A percentile compares a stretch with the other conserved stretches of the same genome.
These are phyloP conservation scores for Pheosia tremula DNA, from an alignment of 2,888 invertebrate genomes.

Conservation along the genomic window DNA sequence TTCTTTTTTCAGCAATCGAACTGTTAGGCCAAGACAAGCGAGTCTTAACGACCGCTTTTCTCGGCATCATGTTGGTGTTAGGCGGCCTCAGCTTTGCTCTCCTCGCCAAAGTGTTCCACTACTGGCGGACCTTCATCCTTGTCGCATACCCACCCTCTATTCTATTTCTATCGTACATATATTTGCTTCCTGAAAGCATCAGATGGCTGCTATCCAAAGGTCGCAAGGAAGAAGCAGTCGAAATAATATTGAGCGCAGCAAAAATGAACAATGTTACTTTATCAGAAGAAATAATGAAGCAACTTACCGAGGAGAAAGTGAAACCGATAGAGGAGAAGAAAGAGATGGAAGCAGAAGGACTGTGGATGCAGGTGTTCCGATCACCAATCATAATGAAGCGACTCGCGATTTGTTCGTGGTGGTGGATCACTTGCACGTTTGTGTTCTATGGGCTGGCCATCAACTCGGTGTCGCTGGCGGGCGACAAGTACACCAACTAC, in stretches of 20 bases:
- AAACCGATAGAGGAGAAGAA: conserved; percentile 55
- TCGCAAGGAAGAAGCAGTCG: conserved; percentile 86
- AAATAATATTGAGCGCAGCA: conserved; percentile 86
- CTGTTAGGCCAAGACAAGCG: conserved; percentile 74
- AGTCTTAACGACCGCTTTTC: conserved; percentile 72
- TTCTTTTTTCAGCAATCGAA: conserved; percentile 67
- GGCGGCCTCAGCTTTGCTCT: conserved; percentile 89
- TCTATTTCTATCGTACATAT: conserved; percentile 87
- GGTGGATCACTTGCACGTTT: conserved; percentile 92
- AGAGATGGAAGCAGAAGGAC: conserved; percentile 47
- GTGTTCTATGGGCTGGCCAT: conserved; percentile 92
- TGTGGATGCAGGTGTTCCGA: conserved; percentile 67
- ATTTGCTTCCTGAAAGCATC: conserved; percentile 90
- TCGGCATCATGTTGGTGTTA: conserved; percentile 83
- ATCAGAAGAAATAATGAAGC: conserved; percentile 71
- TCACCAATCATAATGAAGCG: conserved; percentile 74
- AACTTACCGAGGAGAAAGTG: conserved; percentile 69
- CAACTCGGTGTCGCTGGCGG: conserved; percentile 89
- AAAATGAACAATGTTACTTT: conserved; percentile 84
- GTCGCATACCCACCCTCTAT: conserved; percentile 89
- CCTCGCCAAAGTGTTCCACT: conserved; percentile 87
- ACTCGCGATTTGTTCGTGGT: conserved; percentile 79
- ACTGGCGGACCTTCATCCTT: conserved; percentile 89
- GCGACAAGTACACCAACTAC: conserved; percentile 91
- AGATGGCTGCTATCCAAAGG: conserved; percentile 91